Evolutionary conservation across 1,140 invertebrate genomes (phyloP), one percentile per base, ranked within the genome.

Genomic region (Tachypleus tridentatus): DNA sequence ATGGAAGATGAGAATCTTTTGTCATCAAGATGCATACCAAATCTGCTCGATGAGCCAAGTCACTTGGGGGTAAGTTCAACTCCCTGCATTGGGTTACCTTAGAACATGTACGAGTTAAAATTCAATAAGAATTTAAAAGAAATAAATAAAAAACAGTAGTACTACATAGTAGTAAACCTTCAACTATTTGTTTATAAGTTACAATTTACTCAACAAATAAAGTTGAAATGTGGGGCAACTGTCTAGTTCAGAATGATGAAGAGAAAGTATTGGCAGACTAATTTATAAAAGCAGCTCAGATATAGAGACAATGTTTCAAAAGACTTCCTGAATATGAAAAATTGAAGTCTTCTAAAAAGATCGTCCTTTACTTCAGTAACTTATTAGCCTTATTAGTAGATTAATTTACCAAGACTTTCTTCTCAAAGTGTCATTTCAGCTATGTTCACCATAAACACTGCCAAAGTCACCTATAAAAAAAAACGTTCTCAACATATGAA

Each of bases 21-120:
- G 81, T 79, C 58, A 85, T 79, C 74, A 91, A 90, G 5, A 96
- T 83, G 67, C 84, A 84, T 5, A 96, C 87, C 49, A 95, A 81
- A 64, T 91, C 86, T n/a, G 93, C 91, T 75, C 87, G 86, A 75
- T 97, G 93, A 3, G 88, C 88, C 10, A 97, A 79, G 76, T 96
- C 93, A 74, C 91, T 95, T 60, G 92, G 89, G 2, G 93, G 93
- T 10, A 97, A 75, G 3, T 86, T 86, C 4, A 97, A 77, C 75
- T 97, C 92, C 67, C 87, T 82, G 74, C 88, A 91, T 65, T 72
- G 76, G 75, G 68, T 10, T 72, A 69, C 68, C 64, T 61, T n/a
- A 11, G 66, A 56, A 51, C 10, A 59, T 47, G 54, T 51, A 60
- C 3, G 11, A 61, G 51, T 59, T 51, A 66, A 57, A 56, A 51